Evolutionary conservation across 2,888 invertebrate species (phyloP).

Genomic region (Pachliopta kotzebuea): DNA sequence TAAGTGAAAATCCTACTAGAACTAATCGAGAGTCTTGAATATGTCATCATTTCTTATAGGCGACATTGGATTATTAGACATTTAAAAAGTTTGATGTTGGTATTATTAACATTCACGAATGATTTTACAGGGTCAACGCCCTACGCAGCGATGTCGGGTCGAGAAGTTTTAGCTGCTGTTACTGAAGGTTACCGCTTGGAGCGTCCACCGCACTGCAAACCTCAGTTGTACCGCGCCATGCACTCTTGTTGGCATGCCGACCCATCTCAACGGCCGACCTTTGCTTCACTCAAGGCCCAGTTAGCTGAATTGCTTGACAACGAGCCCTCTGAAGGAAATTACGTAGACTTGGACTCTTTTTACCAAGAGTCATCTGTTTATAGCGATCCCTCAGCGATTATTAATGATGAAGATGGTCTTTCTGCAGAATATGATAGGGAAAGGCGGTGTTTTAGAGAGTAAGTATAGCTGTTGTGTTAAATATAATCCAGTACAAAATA

Average conservation of each 20-base stretch:
- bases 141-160: conserved; percentile 91
- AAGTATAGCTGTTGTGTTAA: conserved; percentile 38
- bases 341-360: conserved; percentile 85
- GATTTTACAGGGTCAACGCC: conserved; percentile 87
- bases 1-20: no score
- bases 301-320: conserved; percentile 82
- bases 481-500: neutral
- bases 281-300: conserved; percentile 81
- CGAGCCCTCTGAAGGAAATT: conserved; percentile 82
- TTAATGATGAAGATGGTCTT: conserved; percentile 72
- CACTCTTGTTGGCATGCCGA: conserved; percentile 83
- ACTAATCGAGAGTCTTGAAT: no score
- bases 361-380: conserved; percentile 82
- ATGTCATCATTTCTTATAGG: no score
- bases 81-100: neutral
- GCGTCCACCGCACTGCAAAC: conserved; percentile 89
- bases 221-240: conserved; percentile 75
- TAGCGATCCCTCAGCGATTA: conserved; percentile 76
- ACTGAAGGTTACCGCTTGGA: conserved; percentile 89
- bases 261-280: conserved; percentile 86
- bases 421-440: conserved; percentile 74
- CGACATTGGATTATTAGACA: neutral
- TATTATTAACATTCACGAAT: neutral
- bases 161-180: conserved; percentile 90
- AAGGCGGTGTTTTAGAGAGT: conserved; percentile 70